A percentile compares a stretch with the other conserved stretches of the same genome.
Conservation (phyloP, 2,888 invertebrate genomes). For the Drosophila flavopinicola region DNA sequence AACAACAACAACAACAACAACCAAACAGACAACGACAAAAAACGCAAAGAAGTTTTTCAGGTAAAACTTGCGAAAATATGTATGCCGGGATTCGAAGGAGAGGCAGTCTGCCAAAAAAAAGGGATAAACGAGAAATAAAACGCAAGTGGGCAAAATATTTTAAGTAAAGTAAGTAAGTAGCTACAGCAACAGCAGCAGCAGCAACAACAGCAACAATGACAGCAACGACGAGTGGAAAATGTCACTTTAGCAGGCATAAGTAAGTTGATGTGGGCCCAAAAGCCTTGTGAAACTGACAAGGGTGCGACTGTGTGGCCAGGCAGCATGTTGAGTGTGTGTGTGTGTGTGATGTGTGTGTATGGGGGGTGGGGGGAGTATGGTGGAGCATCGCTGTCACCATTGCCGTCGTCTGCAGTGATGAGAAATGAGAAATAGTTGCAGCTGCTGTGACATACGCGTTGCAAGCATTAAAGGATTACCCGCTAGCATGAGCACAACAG, state of each 20-base stretch:
- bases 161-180: slow-evolving; percentile 65
- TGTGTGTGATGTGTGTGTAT: background rate
- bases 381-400: slow-evolving; percentile 51
- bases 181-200: slow-evolving; percentile 24
- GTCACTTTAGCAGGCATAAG: slow-evolving; percentile 57
- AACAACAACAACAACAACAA: slow-evolving; percentile 14
- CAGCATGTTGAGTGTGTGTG: background rate
- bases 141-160: slow-evolving; percentile 59
- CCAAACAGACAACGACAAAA: slow-evolving; percentile 3
- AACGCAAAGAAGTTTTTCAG: slow-evolving; percentile 38
- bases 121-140: slow-evolving; percentile 36
- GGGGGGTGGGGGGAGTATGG: background rate
- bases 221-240: slow-evolving; percentile 53
- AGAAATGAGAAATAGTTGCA: slow-evolving; percentile 71
- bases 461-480: slow-evolving; percentile 71
- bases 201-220: slow-evolving; percentile 12
- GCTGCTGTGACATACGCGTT: slow-evolving; percentile 72
- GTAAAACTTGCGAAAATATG: slow-evolving; percentile 53
- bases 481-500: slow-evolving; percentile 32
- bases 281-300: slow-evolving; percentile 31
- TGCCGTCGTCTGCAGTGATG: slow-evolving; percentile 46
- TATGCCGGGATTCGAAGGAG: slow-evolving; percentile 48
- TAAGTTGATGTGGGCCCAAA: slow-evolving; percentile 46
- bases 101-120: slow-evolving; percentile 19
- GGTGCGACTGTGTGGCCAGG: slow-evolving; percentile 15